Evolutionary conservation across 2,888 invertebrate genomes (phyloP), one percentile per base, ranked within the genome.

Genomic region (Parnassius apollo): DNA sequence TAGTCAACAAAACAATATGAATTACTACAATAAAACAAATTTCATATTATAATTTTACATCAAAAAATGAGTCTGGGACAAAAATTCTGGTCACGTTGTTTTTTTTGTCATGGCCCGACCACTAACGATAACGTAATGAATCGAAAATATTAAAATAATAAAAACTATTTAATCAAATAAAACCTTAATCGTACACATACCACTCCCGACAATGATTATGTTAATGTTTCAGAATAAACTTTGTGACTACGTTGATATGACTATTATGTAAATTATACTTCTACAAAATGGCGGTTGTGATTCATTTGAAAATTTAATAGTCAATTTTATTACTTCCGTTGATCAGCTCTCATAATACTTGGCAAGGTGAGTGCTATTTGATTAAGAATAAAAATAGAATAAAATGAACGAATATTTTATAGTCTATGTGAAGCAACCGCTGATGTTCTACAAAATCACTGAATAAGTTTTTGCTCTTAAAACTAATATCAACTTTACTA

Each of bases 181-280:
- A 80, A 75, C 81, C 83, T 87, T 78, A 83, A 84, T 77, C 81
- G 85, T 81, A 85, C 83, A 85, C 83, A 83, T 85, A 90, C 90
- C 89, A 83, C 82, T 88, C 83, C 88, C 88, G 73, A 81, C 83
- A 75, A 85, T 87, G 83, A 85, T 81, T 82, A 84, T 85, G 80
- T 81, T 76, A 83, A 86, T 83, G 77, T 79, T 83, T 78, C 79
- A 86, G 79, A 81, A 83, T 82, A 80, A 79, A 83, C 71, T 80
- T 85, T 85, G 86, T 87, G 88, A 86, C 87, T 88, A 86, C 78
- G 76, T 83, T 80, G 74, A 78, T 74, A 83, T 87, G 88, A 88
- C 87, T 88, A 85, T 82, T 76, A 74, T 73, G 77, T 74, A 80
- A 72, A 80, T 81, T 81, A 84, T 82, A 75, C 45, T n/a, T 8